Base-by-base conservation (phyloP, 2,888 invertebrate species). In the Petrophora chlorosata region DNA sequence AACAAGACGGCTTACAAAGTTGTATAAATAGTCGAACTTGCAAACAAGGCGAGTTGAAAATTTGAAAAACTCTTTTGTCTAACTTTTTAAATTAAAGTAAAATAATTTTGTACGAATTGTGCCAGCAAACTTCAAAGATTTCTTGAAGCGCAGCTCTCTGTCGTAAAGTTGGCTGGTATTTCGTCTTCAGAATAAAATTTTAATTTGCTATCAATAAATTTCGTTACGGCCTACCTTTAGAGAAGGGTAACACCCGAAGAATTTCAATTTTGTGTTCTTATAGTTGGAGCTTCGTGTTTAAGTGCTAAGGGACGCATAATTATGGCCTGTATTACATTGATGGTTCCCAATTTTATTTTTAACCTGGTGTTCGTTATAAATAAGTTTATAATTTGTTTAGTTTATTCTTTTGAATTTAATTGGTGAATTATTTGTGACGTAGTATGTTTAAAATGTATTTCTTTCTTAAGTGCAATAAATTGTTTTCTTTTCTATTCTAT, bases 1-100 rank as follows among this genome's bases (percentile, higher is more conserved):
- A n/a, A 23, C 7, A 16, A 16, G 4, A 32, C 16, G 13, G 13
- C 17, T 15, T 7, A 25, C 32, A 26, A 61, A 56, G 39, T 30
- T 41, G 40, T 49, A 64, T 54, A 62, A 43, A 30, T 19, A 58
- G 46, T 56, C 29, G 38, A 46, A 51, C 58, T 59, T 45, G 29
- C 33, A 38, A 55, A 56, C 54, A 55, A 61, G 30, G 25, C 34
- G 59, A 44, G 48, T 36, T 25, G 56, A 49, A 55, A 56, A 63
- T 53, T 55, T 44, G 52, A 22, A 55, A 53, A 61, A 63, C 55
- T 59, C 56, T 61, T 65, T 56, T 60, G 35, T 53, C 45, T 52
- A 53, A 72, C 65, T 67, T 70, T 70, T 64, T 59, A 62, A 67
- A 64, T 69, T 61, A 67, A 68, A 67, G 44, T 39, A 25, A 55